Conservation (phyloP, 2,113 vertebrate genomes). For the Vidua chalybeata region DNA sequence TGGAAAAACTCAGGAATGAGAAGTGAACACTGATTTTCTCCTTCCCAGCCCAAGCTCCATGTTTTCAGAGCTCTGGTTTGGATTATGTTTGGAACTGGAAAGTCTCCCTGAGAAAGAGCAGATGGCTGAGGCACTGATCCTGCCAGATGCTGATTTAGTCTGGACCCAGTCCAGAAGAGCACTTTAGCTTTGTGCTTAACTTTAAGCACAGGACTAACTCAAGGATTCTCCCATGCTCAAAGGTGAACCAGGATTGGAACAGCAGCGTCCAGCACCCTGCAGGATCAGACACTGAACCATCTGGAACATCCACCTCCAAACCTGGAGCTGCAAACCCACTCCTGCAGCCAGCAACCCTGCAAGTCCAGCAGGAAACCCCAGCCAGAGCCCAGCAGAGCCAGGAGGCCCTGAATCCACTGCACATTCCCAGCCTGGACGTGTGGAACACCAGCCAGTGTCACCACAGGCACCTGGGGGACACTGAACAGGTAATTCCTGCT, state of each 20-base stretch:
- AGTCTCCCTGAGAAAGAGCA: slow-evolving; percentile 56
- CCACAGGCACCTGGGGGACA: neutral
- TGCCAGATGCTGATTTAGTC: slow-evolving; percentile 49
- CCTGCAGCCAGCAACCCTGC: neutral
- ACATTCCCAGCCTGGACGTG: fast-evolving
- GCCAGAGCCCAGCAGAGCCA: neutral
- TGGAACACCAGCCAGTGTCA: neutral
- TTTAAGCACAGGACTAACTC: neutral
- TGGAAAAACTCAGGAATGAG: neutral
- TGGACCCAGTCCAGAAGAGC: slow-evolving; percentile 23
- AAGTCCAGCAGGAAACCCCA: neutral
- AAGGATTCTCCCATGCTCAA: neutral
- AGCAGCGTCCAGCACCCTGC: neutral
- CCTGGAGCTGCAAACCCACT: neutral
- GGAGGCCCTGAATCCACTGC: neutral
- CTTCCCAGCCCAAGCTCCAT: slow-evolving; percentile 2
- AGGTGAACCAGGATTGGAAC: neutral
- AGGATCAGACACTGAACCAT: neutral
- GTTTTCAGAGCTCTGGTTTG: slow-evolving; percentile 26
- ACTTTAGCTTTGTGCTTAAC: slow-evolving; percentile 21
- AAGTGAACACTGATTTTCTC: neutral
- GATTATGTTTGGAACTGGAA: slow-evolving; percentile 49
- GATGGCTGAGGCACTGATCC: slow-evolving; percentile 41
- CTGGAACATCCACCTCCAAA: neutral
- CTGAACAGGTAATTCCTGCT: neutral